Conservation (phyloP, 2,888 invertebrate genomes). For the Agonopterix subpropinquella region DNA sequence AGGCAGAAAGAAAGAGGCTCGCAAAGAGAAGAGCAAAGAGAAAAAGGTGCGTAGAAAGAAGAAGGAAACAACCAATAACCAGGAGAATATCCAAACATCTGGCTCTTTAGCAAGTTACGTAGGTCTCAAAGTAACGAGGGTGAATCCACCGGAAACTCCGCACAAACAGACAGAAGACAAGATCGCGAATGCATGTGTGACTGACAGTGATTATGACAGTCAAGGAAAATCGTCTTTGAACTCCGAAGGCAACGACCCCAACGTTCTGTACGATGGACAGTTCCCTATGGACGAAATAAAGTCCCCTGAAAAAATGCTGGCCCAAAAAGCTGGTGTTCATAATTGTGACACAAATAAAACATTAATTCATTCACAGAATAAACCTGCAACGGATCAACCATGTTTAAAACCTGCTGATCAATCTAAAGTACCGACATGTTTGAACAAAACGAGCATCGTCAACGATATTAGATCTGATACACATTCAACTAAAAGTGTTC, state of each 20-base stretch:
- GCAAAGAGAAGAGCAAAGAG: slow-evolving; percentile 17
- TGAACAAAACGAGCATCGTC: no score
- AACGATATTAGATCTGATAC: no score
- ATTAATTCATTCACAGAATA: no score
- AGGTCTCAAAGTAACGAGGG: slow-evolving; percentile 42
- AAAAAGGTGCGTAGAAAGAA: slow-evolving; percentile 24
- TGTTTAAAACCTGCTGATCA: no score
- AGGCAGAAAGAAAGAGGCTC: slow-evolving; percentile 23
- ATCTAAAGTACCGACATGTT: no score
- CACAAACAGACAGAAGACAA: not conserved
- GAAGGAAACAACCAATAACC: slow-evolving; percentile 10
- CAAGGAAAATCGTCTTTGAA: slow-evolving; percentile 43
- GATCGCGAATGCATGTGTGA: slow-evolving; percentile 14
- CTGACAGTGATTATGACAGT: slow-evolving; percentile 43
- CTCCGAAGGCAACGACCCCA: slow-evolving; percentile 32
- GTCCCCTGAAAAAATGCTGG: slow-evolving; percentile 27
- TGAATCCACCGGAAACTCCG: not conserved
- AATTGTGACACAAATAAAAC: no score
- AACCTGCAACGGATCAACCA: no score
- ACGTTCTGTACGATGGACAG: slow-evolving; percentile 45
- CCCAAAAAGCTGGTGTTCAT: no score
- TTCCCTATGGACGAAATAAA: slow-evolving; percentile 53
- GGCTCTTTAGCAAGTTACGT: slow-evolving; percentile 39
- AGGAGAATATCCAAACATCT: slow-evolving; percentile 10
- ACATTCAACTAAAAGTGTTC: not conserved